phyloP scores from a whole-genome alignment of 2,888 invertebrate genomes.

The Lepidonotus clava region DNA sequence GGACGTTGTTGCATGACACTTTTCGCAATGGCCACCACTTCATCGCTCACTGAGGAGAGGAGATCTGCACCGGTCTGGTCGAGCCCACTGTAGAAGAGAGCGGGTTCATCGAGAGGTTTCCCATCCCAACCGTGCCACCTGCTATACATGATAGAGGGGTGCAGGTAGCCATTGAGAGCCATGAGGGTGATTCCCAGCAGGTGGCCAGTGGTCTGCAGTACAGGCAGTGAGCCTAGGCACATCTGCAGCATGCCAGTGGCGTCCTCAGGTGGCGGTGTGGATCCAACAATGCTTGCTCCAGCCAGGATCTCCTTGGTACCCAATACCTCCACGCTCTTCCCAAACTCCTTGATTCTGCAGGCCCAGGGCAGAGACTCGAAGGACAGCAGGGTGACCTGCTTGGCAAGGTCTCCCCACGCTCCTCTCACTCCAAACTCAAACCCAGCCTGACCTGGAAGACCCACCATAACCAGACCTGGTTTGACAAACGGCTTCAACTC shows the following conservation, averaged over 20 bases:
- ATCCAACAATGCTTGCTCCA: slow-evolving; percentile 49
- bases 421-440: slow-evolving; percentile 72
- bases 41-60: slow-evolving; percentile 68
- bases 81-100: slow-evolving; percentile 73
- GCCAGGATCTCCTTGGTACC: slow-evolving; percentile 58
- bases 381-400: slow-evolving; percentile 67
- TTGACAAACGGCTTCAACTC: slow-evolving; percentile 67
- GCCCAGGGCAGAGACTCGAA: slow-evolving; percentile 73
- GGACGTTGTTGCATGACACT: slow-evolving; percentile 61
- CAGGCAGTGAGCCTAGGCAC: slow-evolving; percentile 61
- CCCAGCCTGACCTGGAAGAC: slow-evolving; percentile 69
- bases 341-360: slow-evolving; percentile 68
- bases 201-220: slow-evolving; percentile 66
- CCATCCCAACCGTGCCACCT: slow-evolving; percentile 71
- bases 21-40: slow-evolving; percentile 68
- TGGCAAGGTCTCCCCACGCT: slow-evolving; percentile 62
- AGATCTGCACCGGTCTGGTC: slow-evolving; percentile 66
- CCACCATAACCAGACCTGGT: slow-evolving; percentile 69
- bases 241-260: slow-evolving; percentile 58
- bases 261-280: slow-evolving; percentile 47
- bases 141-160: slow-evolving; percentile 72
- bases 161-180: slow-evolving; percentile 69
- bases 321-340: slow-evolving; percentile 64
- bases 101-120: slow-evolving; percentile 65
- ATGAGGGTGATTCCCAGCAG: slow-evolving; percentile 71